Conservation (phyloP, 2,113 vertebrate genomes). For the Bubalus kerabau region DNA sequence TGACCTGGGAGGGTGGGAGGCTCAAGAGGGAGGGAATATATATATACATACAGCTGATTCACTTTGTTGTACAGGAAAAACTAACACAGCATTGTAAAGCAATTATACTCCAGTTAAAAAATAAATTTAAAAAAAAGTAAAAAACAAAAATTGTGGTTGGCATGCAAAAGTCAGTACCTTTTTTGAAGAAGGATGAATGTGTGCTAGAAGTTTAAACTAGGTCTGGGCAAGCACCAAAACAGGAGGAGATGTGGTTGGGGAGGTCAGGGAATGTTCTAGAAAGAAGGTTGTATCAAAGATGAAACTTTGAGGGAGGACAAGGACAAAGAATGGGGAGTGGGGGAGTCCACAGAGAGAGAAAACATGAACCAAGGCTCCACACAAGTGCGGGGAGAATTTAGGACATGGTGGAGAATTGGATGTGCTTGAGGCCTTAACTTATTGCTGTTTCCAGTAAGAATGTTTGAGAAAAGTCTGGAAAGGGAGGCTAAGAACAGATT, state of each 20-base stretch:
- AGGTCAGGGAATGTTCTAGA: not conserved
- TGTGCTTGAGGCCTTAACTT: not conserved
- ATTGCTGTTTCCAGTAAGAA: conserved; percentile 41
- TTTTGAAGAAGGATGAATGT: not conserved
- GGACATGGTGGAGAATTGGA: not conserved
- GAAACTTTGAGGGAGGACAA: not conserved
- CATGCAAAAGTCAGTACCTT: not conserved
- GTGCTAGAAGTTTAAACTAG: not conserved
- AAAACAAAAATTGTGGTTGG: not conserved
- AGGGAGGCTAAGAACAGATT: conserved; percentile 28
- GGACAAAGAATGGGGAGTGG: not conserved
- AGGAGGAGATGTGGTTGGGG: not conserved
- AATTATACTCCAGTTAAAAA: not conserved
- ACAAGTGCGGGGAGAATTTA: not conserved
- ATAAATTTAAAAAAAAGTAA: not conserved
- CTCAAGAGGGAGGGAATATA: not conserved
- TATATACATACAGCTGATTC: not conserved
- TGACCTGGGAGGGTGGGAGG: not conserved
- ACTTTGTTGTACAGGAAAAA: not conserved
- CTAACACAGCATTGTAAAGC: not conserved
- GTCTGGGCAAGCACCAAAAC: not conserved
- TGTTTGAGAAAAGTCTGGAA: not conserved
- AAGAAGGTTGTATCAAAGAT: not conserved
- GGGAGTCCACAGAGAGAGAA: not conserved
- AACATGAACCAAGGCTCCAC: not conserved